Conservation (phyloP, 2,797 vertebrate species). For the Phyllotis vaccarum region DNA sequence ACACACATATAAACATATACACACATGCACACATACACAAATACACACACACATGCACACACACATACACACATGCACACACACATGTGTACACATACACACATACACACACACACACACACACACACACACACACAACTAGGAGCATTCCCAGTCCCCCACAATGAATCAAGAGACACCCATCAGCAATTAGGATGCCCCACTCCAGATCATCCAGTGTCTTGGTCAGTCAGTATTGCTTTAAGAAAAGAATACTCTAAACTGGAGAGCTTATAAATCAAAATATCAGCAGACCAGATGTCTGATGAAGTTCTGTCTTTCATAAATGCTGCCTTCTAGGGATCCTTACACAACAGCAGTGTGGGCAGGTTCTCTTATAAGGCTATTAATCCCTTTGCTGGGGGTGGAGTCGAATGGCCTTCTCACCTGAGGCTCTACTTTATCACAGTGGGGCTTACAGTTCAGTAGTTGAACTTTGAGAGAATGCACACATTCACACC, state of each 20-base stretch:
- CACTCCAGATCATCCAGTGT: accelerated
- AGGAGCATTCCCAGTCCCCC: too few relatives aligned
- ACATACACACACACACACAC: too few relatives aligned
- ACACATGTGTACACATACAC: too few relatives aligned
- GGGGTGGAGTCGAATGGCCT: too few relatives aligned
- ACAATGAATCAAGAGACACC: not conserved
- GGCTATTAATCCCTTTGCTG: too few relatives aligned
- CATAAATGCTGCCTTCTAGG: not conserved
- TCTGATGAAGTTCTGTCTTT: not conserved
- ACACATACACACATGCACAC: too few relatives aligned
- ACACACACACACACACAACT: too few relatives aligned
- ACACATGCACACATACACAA: too few relatives aligned
- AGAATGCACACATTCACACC: not conserved
- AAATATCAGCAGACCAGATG: not conserved
- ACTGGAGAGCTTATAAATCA: not conserved
- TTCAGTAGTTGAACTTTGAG: not conserved
- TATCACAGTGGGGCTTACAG: not conserved
- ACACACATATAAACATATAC: too few relatives aligned
- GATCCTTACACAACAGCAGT: not conserved
- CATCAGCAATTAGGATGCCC: not conserved
- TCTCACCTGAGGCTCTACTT: not conserved
- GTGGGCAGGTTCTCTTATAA: not conserved
- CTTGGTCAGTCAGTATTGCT: not conserved
- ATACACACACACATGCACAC: too few relatives aligned
- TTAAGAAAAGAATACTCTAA: not conserved